Evolutionary conservation across 2,888 invertebrate genomes (phyloP).

Genomic region (Chamaedrilus cognettii): DNA sequence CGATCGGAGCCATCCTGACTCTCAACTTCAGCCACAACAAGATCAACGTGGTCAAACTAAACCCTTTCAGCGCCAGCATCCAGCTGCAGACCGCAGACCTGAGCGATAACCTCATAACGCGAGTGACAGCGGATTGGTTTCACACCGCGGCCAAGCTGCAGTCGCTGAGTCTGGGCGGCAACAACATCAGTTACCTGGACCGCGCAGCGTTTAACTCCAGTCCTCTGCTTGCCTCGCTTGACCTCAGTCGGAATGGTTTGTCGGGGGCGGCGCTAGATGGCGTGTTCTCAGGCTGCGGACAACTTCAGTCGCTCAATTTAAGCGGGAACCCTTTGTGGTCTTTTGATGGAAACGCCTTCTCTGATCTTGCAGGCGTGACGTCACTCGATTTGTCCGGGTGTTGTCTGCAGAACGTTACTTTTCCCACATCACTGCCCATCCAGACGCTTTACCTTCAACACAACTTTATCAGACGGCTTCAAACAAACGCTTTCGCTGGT

Average conservation of each 20-base stretch:
- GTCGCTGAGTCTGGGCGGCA: neutral
- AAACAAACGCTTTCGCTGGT: conserved; percentile 14
- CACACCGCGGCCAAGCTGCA: neutral
- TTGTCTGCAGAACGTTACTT: conserved; percentile 6
- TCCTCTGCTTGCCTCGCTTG: neutral
- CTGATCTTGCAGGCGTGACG: neutral
- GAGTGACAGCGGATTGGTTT: neutral
- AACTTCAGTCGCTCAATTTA: neutral
- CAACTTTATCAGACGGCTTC: conserved; percentile 9
- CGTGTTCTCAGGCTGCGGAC: neutral
- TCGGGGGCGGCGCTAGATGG: neutral
- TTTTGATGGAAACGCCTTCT: conserved; percentile 4
- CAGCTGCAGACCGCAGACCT: conserved; percentile 2
- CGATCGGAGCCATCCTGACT: conserved; percentile 4
- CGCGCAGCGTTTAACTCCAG: neutral
- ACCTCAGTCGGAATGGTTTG: neutral
- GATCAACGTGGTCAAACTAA: conserved; percentile 2
- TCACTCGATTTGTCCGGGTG: conserved; percentile 9
- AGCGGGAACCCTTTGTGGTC: conserved; percentile 9
- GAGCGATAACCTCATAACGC: conserved; percentile 1
- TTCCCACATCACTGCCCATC: neutral
- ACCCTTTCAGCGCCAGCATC: conserved; percentile 11
- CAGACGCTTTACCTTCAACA: conserved; percentile 4
- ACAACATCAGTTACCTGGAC: neutral
- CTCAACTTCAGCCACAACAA: conserved; percentile 16